phyloP scores from a whole-genome alignment of 1,140 invertebrate genomes.

The Pogonomyrmex californicus region DNA sequence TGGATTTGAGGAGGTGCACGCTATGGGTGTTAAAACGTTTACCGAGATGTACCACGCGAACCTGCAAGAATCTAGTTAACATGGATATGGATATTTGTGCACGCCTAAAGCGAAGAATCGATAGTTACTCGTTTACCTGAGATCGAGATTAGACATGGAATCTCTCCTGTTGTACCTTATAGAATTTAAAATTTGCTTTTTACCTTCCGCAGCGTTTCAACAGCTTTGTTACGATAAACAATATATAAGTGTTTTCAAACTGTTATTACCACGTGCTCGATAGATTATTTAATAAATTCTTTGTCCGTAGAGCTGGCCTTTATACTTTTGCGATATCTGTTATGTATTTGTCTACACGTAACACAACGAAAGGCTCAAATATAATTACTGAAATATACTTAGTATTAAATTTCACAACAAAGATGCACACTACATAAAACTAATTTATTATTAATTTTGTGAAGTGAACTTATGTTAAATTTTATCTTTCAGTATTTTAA shows the following conservation, averaged over 20 bases:
- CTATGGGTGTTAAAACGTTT: conserved; percentile 73
- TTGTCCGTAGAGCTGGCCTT: not conserved
- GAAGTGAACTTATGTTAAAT: not conserved
- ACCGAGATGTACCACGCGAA: conserved; percentile 70
- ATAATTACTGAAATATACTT: not conserved
- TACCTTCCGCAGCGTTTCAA: not conserved
- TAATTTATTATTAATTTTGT: not conserved
- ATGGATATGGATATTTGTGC: conserved; percentile 35
- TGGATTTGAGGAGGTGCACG: conserved; percentile 87
- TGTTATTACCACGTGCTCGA: not conserved
- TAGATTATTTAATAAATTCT: not conserved
- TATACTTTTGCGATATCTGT: not conserved
- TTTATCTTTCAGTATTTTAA: not conserved
- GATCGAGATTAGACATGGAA: conserved; percentile 73
- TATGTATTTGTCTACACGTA: not conserved
- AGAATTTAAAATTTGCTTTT: conserved; percentile 53
- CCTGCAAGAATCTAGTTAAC: conserved; percentile 69
- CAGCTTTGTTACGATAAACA: conserved; percentile 24
- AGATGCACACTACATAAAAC: not conserved
- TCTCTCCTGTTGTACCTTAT: conserved; percentile 31
- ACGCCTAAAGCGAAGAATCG: conserved; percentile 35
- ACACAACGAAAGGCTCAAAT: not conserved
- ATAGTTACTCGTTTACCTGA: conserved; percentile 51
- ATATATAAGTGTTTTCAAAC: not conserved
- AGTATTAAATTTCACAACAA: not conserved